Conservation (phyloP, 1,140 invertebrate genomes). For the Ceratina australensis region DNA sequence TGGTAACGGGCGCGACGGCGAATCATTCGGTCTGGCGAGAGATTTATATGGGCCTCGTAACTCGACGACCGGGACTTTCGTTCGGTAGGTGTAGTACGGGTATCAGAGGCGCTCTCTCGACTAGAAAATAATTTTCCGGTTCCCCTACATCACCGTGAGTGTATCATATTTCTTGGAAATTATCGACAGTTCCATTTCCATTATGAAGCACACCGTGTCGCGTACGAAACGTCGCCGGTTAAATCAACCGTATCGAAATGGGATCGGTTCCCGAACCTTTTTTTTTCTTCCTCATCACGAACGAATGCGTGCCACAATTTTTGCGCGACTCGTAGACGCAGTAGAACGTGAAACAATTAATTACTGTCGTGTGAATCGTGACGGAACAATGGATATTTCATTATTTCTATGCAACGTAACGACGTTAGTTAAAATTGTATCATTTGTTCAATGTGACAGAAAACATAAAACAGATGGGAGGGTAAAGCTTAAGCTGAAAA, state of each 20-base stretch:
- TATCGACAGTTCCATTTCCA: conserved; percentile 27
- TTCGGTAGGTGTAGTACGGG: conserved; percentile 1
- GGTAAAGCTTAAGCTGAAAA: too few relatives aligned
- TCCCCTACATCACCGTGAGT: conserved; percentile 39
- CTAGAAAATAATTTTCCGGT: conserved; percentile 45
- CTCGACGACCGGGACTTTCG: conserved; percentile 18
- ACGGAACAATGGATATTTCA: too few relatives aligned
- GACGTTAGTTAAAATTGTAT: too few relatives aligned
- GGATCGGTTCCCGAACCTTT: background rate
- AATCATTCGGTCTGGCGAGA: conserved; percentile 54
- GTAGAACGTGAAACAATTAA: too few relatives aligned
- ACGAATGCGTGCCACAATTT: too few relatives aligned
- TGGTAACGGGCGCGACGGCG: conserved; percentile 25
- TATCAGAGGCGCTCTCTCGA: conserved; percentile 1
- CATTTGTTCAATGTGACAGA: too few relatives aligned
- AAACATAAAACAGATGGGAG: too few relatives aligned
- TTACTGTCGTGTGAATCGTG: too few relatives aligned
- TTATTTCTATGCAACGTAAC: too few relatives aligned
- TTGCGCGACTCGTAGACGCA: too few relatives aligned
- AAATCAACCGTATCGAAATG: background rate
- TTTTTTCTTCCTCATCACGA: too few relatives aligned
- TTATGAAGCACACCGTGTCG: background rate
- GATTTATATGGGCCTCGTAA: conserved; percentile 39
- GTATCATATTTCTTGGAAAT: conserved; percentile 35
- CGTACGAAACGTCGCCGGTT: background rate